Evolutionary conservation across 2,888 invertebrate genomes (phyloP).

Genomic region (Chromoteleia sp.): DNA sequence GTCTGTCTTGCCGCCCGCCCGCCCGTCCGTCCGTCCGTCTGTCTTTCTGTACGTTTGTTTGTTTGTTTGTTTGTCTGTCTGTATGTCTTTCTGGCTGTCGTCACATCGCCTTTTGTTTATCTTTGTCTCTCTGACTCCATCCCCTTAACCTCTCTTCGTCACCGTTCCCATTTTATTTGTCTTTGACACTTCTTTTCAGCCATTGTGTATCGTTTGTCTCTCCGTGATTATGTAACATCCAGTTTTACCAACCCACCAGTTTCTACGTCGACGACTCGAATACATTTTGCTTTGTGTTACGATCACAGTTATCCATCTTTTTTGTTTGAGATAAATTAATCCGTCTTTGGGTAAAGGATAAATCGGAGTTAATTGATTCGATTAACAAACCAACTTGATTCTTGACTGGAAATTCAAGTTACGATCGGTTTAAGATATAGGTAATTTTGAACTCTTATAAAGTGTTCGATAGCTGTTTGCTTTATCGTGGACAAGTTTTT

Average conservation of each 20-base stretch:
- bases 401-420: conserved; percentile 26
- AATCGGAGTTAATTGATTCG: conserved; percentile 17
- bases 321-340: conserved; percentile 21
- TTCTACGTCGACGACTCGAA: neutral
- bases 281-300: neutral
- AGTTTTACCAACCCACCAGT: neutral
- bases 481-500: conserved; percentile 12
- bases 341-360: conserved; percentile 12
- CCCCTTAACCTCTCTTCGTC: too few relatives aligned
- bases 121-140: too few relatives aligned
- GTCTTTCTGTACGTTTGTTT: conserved; percentile 64
- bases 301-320: conserved; percentile 13
- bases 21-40: conserved; percentile 67
- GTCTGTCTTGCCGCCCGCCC: conserved; percentile 73
- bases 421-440: conserved; percentile 6
- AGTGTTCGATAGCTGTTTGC: conserved; percentile 23
- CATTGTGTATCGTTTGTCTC: too few relatives aligned
- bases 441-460: conserved; percentile 16
- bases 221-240: neutral
- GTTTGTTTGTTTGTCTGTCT: too few relatives aligned
- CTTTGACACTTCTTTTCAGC: too few relatives aligned
- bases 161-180: too few relatives aligned
- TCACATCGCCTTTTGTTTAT: conserved; percentile 51
- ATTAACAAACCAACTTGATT: conserved; percentile 26
- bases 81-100: conserved; percentile 57